These are phyloP conservation scores for Fopius arisanus DNA, from an alignment of 1,140 invertebrate species.

Conservation along the genomic window DNA sequence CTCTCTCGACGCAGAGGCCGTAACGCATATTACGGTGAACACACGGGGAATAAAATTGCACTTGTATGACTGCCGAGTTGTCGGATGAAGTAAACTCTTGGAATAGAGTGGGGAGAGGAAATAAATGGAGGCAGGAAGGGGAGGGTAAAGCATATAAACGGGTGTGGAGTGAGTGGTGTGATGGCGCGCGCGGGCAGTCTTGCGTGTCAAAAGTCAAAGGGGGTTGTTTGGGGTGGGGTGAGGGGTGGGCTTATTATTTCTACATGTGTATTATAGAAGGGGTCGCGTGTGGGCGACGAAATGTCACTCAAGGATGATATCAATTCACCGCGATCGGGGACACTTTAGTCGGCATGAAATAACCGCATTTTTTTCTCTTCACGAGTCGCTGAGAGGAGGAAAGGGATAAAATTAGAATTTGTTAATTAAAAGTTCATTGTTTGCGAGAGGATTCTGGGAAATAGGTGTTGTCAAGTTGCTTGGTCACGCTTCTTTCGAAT, in stretches of 20 bases:
- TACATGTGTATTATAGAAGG: neutral
- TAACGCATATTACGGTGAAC: neutral
- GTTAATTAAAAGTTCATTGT: neutral
- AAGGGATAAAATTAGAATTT: neutral
- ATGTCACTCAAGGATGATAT: conserved; percentile 6
- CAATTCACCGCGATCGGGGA: neutral
- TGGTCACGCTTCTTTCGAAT: too few relatives aligned
- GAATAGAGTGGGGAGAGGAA: neutral
- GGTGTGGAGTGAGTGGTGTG: neutral
- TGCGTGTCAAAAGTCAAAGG: neutral
- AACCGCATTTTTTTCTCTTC: neutral
- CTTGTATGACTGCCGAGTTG: neutral
- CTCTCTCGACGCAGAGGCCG: neutral
- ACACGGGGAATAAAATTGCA: neutral
- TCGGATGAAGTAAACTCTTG: conserved; percentile 1
- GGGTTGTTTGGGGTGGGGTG: neutral
- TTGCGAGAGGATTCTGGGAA: too few relatives aligned
- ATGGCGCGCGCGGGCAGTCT: neutral
- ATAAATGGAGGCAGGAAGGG: neutral
- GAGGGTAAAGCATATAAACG: neutral
- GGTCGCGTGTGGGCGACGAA: neutral
- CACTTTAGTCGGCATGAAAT: neutral
- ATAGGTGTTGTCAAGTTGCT: too few relatives aligned
- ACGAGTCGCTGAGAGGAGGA: neutral
- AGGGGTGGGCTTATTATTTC: neutral